These are phyloP conservation scores for Temnothorax curvispinosus DNA, from an alignment of 1,140 invertebrate species.

Conservation along the genomic window DNA sequence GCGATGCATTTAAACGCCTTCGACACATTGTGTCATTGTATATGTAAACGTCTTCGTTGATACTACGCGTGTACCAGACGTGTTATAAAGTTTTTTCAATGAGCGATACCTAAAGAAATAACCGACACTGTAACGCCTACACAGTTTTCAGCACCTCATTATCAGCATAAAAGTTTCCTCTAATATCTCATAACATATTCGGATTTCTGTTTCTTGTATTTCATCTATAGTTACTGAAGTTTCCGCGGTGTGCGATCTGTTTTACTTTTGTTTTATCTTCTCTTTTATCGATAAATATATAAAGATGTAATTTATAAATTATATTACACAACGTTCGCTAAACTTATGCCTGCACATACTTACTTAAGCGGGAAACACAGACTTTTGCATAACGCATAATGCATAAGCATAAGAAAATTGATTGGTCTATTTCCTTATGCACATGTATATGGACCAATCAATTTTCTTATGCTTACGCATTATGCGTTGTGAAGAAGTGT, in stretches of 20 bases:
- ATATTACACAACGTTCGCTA: constrained; percentile 11
- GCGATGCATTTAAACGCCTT: neutral
- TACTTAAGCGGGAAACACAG: neutral
- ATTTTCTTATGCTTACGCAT: too few species aligned
- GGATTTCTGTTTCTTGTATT: neutral
- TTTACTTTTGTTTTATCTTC: neutral
- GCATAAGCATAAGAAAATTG: too few species aligned
- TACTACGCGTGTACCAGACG: neutral
- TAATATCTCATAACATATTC: constrained; percentile 24
- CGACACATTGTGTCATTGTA: neutral
- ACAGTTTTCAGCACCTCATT: constrained; percentile 4
- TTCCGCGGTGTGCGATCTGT: neutral
- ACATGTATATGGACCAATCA: too few species aligned
- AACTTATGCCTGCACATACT: neutral
- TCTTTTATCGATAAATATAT: constrained; percentile 1
- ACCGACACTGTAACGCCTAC: neutral
- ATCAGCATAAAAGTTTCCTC: constrained; percentile 7
- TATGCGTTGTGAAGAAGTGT: too few species aligned
- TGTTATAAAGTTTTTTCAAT: neutral
- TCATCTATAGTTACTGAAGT: constrained; percentile 38
- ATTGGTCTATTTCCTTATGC: too few species aligned
- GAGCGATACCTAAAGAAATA: neutral
- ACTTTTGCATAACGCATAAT: too few species aligned
- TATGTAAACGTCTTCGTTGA: neutral
- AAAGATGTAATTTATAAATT: constrained; percentile 22